Base-by-base conservation (phyloP, 2,113 vertebrate species). In the Phyllostomus hastatus region DNA sequence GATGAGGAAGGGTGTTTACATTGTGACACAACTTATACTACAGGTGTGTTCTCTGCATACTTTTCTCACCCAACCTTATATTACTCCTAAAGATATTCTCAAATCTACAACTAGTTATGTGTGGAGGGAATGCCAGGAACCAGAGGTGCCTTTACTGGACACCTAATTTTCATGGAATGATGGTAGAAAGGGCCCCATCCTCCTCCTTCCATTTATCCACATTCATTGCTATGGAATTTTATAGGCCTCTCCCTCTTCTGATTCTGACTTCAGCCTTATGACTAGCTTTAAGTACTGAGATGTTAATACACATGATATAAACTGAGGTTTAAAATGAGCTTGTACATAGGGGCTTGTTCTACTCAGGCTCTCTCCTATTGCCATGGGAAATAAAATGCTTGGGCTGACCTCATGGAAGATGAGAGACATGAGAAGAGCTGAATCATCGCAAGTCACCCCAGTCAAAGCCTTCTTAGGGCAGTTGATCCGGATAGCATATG, bases 401-500 rank as follows among this genome's bases (percentile, higher is more conserved):
- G 16, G 59, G 5, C 2, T 81, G 66, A 7, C 38, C 24, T 48
- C 9, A 33, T 7, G 9, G 20, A 75, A 87, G 38, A 10, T 28
- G 38, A 64, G 26, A 57, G 43, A 35, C 11, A 38, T 64, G 17
- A 14, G 28, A 80, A n/a, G 57, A 88, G 14, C 10, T 46, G n/a
- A 41, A n/a, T 41, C 73, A 85, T 46, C 7, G 3, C 38, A 86
- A 57, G 2, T 20, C 24, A 35, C 52, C 24, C 19, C 20, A 82
- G 35, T 38, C 16, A 78, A 86, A 82, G 8, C 19, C 22, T 70
- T 54, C 57, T 43, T 73, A 20, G 52, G 48, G 43, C 33, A 88
- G 1, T 2, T 64, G 38, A 46, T 17, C 24, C 46, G 0, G 3
- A 5, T 12, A 41, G 46, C 11, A 66, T 11, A n/a, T 3, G 41